Evolutionary conservation across 30 jellyfish, hydroid and myxozoan genomes (phyloP), one percentile per base, ranked within the genome.

Genomic region (Aurelia aurita): DNA sequence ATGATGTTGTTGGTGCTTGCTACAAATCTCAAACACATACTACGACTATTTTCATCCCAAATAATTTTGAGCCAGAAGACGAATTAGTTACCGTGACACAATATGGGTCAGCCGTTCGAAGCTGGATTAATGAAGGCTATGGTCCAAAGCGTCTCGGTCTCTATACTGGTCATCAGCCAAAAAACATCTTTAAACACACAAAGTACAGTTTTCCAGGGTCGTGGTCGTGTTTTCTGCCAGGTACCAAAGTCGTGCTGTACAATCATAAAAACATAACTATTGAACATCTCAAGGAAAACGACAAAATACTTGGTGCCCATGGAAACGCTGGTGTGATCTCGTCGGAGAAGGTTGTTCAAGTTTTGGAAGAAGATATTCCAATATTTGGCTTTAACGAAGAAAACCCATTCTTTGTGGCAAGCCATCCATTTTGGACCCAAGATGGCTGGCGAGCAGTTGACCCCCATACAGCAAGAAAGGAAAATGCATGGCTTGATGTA

Each of bases 371-470:
- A 6, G 83, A 43, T 10, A 68, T 87, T 9, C 59, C 80, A 1
- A n/a, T 60, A n/a, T 82, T 69, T 82, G 92, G 92, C 11, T 59
- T 82, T 61, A 82, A 82, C 39, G 86, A 27, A 14, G 74, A n/a
- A 3, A 79, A 70, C 35, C 86, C 86, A 5, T 82, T 82, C 71
- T 82, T 82, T 45, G 21, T 72, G 15, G 35, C 86, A 15, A 55
- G 92, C 20, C 92, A 70, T 73, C 92, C 92, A 58, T 82, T 82
- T 69, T 82, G 92, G 92, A 82, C 86, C 13, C 92, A 82, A 46
- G 80, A 70, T 82, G 92, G 92, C 45, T 82, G 92, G 92, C 28
- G 92, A 28, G 92, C 92, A 18, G 80, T 82, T 14, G 61, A 82
- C 43, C 92, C 92, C 28, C 92, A 82, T 58, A 22, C 31, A 10